Percentiles rank a stretch among this genome's conserved stretches.
Evolutionary conservation across 1,140 invertebrate species (phyloP).

Genomic region (Venturia canescens): DNA sequence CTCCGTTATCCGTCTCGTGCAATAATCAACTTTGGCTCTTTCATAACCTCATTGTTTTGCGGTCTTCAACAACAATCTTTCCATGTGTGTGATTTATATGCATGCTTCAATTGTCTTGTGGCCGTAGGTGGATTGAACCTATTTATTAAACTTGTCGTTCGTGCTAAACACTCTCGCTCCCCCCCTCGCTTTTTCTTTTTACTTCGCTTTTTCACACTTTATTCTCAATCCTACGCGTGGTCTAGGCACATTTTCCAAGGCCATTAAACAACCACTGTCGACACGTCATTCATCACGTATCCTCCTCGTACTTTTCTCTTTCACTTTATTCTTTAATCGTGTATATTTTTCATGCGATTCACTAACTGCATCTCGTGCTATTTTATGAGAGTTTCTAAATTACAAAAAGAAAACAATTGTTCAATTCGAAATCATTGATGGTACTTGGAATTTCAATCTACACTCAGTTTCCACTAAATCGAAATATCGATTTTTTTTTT

Average conservation of each 20-base stretch:
- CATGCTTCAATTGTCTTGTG: slow-evolving; percentile 16
- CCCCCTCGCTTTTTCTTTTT: background rate
- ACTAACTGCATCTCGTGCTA: too few species aligned
- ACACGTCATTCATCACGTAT: background rate
- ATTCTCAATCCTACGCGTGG: background rate
- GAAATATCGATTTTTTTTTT: too few species aligned
- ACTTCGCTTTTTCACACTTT: background rate
- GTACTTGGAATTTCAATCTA: too few species aligned
- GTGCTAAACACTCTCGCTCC: background rate
- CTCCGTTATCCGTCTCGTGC: background rate
- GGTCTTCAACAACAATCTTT: slow-evolving; percentile 12
- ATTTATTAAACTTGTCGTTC: slow-evolving; percentile 27
- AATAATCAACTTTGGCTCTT: slow-evolving; percentile 14
- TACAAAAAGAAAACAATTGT: too few species aligned
- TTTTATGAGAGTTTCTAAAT: too few species aligned
- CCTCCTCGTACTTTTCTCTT: background rate
- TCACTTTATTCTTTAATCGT: background rate
- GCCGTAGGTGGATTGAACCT: slow-evolving; percentile 26
- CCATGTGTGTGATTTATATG: slow-evolving; percentile 19
- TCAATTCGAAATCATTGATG: too few species aligned
- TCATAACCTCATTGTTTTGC: slow-evolving; percentile 18
- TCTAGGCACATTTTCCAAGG: too few species aligned
- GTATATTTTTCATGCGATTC: too few species aligned
- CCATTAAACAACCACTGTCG: too few species aligned
- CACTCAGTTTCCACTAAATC: too few species aligned